Evolutionary conservation across 2,888 invertebrate genomes (phyloP), one percentile per base, ranked within the genome.

Genomic region (Abscondita cerata): DNA sequence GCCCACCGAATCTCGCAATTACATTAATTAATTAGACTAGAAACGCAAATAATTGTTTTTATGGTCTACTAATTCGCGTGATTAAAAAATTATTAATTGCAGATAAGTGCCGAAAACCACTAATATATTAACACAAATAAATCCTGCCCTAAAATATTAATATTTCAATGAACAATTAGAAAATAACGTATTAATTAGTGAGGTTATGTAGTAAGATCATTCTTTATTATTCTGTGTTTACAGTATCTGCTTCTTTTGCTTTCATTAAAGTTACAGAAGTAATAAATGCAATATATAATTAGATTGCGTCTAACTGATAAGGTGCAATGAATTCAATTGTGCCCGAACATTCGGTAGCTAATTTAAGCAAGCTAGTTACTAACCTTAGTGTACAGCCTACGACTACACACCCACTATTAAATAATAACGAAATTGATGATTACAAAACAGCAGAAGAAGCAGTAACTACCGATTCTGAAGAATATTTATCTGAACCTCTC

Each of bases 401-500:
- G n/a, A 57, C 54, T 5, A 33, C 51, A 13, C 66, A 68, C 50
- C 67, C 68, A 8, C 48, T 70, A 19, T 38, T 66, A 56, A 68
- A 62, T 19, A 69, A 70, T 51, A 71, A 70, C 47, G 59, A 65
- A 41, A 56, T 68, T 50, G 67, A 68, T 53, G 71, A 72, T 52
- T 75, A 71, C 66, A 77, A 77, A 54, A 66, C 72, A 41, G 75
- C 73, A 1, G 76, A 76, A 66, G 78, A 78, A 60, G 72, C 73
- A 33, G 68, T 73, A 16, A 78, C 78, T 4, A 75, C 78, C 25
- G 79, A 80, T 70, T 79, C 80, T 0, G 80, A 79, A 41, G 79
- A 79, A 48, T 79, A 78, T 68, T 69, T 77, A 59, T 75, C 78
- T 31, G 78, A 78, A 62, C 74, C 78, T 44, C 68, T 78, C 57